A percentile compares a stretch with the other conserved stretches of the same genome.
Conservation (phyloP, 2,888 invertebrate species). For the Aphidoletes aphidimyza region DNA sequence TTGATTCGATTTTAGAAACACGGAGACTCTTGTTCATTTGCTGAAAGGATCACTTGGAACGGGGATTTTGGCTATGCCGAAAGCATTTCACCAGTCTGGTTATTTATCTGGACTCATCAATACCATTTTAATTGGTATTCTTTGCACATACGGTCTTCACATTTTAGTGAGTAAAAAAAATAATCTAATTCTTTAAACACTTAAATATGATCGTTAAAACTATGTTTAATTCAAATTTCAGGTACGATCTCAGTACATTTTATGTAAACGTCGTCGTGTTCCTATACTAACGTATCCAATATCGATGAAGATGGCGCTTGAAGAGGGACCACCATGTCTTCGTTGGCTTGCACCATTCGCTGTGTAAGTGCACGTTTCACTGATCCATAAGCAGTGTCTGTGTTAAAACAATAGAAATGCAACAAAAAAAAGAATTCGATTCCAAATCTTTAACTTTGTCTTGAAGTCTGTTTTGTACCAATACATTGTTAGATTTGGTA, state of each 20-base stretch:
- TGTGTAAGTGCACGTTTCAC: constrained; percentile 60
- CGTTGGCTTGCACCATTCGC: constrained; percentile 72
- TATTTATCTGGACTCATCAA: constrained; percentile 78
- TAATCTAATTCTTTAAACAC: neutral
- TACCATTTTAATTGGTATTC: constrained; percentile 83
- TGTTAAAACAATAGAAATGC: too few species aligned
- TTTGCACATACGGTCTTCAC: constrained; percentile 95
- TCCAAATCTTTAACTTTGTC: too few species aligned
- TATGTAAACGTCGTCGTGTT: constrained; percentile 72
- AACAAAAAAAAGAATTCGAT: too few species aligned
- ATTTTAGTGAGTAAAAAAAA: constrained; percentile 70
- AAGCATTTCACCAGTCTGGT: constrained; percentile 76
- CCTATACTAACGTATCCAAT: constrained; percentile 86
- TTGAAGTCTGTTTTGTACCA: too few species aligned
- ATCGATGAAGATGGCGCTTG: constrained; percentile 82
- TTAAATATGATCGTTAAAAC: neutral
- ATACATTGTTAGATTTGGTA: too few species aligned
- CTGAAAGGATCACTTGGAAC: constrained; percentile 91
- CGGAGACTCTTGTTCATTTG: constrained; percentile 88
- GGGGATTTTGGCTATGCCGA: constrained; percentile 88
- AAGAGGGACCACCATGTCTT: constrained; percentile 76
- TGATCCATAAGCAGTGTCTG: neutral
- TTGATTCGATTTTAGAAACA: constrained; percentile 72
- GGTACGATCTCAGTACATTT: constrained; percentile 68
- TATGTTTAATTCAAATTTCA: neutral